phyloP scores from a whole-genome alignment of 1,140 invertebrate species.

The Steinernema khuongi region DNA sequence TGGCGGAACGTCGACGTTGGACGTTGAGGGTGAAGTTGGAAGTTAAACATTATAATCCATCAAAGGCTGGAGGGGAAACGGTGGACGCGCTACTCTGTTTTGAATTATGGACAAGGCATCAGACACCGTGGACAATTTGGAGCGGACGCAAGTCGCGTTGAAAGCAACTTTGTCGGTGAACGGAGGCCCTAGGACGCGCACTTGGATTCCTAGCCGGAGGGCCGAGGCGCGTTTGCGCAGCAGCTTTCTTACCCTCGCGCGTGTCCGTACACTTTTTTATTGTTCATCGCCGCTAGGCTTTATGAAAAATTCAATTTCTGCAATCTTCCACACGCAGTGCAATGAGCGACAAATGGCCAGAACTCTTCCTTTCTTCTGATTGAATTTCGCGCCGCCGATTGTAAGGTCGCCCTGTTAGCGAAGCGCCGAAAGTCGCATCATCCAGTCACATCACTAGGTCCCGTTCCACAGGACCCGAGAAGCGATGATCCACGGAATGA shows the following conservation, averaged over 20 bases:
- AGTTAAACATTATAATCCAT: background rate
- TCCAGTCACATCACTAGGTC: too few relatives aligned
- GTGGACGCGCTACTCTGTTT: background rate
- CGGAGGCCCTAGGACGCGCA: background rate
- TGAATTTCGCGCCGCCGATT: background rate
- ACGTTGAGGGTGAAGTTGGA: background rate
- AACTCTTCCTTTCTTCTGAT: background rate
- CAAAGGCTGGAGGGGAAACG: background rate
- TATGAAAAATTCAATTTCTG: conserved; percentile 14
- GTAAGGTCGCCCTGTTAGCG: background rate
- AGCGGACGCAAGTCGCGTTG: background rate
- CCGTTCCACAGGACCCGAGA: too few relatives aligned
- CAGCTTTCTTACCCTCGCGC: background rate
- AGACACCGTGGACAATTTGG: background rate
- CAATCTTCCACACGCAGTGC: conserved; percentile 6
- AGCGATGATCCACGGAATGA: too few relatives aligned
- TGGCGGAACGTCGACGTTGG: background rate
- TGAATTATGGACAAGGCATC: background rate
- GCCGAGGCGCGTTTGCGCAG: background rate
- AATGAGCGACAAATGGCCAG: background rate
- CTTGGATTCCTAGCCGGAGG: background rate
- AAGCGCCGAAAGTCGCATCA: background rate
- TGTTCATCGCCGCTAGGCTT: conserved; percentile 10
- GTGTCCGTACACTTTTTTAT: conserved; percentile 1
- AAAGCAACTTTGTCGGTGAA: background rate